Conservation (phyloP, 2,113 vertebrate species). For the Stigmatopora argus region DNA sequence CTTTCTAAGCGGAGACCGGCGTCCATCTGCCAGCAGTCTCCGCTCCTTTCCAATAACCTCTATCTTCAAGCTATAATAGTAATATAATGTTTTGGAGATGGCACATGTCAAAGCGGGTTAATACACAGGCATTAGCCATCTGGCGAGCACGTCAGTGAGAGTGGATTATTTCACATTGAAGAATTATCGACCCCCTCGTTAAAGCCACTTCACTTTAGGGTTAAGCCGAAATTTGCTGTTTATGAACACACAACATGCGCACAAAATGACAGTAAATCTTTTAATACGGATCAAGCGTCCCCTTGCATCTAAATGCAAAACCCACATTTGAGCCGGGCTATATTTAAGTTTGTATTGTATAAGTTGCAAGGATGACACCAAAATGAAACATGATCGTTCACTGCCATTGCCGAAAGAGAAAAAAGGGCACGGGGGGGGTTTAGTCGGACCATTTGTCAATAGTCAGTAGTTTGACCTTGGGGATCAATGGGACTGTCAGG, state of each 20-base stretch:
- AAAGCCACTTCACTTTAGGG: slow-evolving; percentile 11
- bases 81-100: slow-evolving; percentile 20
- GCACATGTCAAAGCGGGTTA: slow-evolving; percentile 30
- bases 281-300: neutral
- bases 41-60: slow-evolving; percentile 28
- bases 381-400: slow-evolving; percentile 14
- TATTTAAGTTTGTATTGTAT: slow-evolving; percentile 13
- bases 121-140: slow-evolving; percentile 41
- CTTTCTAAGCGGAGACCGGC: neutral
- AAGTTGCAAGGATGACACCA: slow-evolving; percentile 4
- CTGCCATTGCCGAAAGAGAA: slow-evolving; percentile 5
- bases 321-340: neutral
- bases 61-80: slow-evolving; percentile 9
- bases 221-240: slow-evolving; percentile 2
- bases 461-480: slow-evolving; percentile 39
- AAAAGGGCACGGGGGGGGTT: slow-evolving; percentile 12
- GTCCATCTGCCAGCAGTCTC: slow-evolving; percentile 19
- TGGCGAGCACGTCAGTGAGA: slow-evolving; percentile 20
- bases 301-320: neutral
- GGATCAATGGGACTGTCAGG: slow-evolving; percentile 51
- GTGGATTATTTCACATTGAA: slow-evolving; percentile 21
- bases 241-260: neutral
- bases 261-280: neutral
- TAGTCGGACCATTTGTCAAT: slow-evolving; percentile 49
- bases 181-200: slow-evolving; percentile 19